These are phyloP conservation scores for Colletes collaris DNA, from an alignment of 2,888 invertebrate species.

Conservation along the genomic window DNA sequence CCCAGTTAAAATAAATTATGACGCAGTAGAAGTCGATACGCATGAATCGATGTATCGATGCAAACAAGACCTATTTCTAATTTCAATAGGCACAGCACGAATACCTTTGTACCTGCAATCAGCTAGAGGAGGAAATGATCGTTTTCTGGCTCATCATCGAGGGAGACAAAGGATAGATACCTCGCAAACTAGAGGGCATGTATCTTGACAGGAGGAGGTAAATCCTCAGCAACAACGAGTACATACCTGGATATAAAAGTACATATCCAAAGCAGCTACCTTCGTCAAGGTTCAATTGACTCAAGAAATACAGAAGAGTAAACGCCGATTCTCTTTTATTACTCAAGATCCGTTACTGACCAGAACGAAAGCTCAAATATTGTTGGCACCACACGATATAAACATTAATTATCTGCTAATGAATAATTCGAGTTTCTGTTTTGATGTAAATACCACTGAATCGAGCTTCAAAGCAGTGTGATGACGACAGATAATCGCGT, in stretches of 20 bases:
- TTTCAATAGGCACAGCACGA: constrained; percentile 80
- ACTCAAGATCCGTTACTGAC: constrained; percentile 11
- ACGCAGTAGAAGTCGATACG: constrained; percentile 47
- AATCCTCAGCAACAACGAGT: constrained; percentile 74
- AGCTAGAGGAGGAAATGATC: constrained; percentile 70
- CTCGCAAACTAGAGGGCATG: constrained; percentile 68
- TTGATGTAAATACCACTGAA: constrained; percentile 17
- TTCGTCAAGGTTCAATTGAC: constrained; percentile 22
- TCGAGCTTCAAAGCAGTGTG: constrained; percentile 20
- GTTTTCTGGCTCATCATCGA: constrained; percentile 68
- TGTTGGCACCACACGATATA: constrained; percentile 6
- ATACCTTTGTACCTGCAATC: constrained; percentile 80
- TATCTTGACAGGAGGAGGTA: constrained; percentile 78
- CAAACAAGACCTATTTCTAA: constrained; percentile 66
- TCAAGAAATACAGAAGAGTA: neutral
- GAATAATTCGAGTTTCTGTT: constrained; percentile 14
- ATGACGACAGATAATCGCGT: constrained; percentile 10
- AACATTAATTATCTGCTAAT: constrained; percentile 7
- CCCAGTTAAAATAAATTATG: neutral
- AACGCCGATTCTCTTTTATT: neutral
- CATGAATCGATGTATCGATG: constrained; percentile 50
- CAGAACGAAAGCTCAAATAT: constrained; percentile 36
- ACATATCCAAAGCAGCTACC: constrained; percentile 23
- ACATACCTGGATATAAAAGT: constrained; percentile 77
- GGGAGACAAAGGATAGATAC: constrained; percentile 70